Percentiles rank a stretch among this genome's conserved stretches.
These are phyloP conservation scores for Petrolisthes manimaculis DNA, from an alignment of 2,888 invertebrate species.

Conservation along the genomic window DNA sequence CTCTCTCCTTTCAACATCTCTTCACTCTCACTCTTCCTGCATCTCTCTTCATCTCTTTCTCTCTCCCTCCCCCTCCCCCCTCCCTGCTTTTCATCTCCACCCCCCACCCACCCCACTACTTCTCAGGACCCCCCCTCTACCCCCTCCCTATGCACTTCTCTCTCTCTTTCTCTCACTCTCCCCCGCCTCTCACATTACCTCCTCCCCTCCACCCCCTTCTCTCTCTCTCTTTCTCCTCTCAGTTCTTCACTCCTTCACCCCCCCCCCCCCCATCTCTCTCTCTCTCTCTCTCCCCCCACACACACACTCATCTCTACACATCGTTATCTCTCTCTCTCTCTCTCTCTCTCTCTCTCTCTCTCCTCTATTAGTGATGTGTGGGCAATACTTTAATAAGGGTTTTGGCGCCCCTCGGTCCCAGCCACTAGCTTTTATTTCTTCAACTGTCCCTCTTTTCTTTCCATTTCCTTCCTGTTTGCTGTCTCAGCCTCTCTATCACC, in stretches of 20 bases:
- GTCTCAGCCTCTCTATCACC: no score
- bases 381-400: no score
- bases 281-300: not conserved
- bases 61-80: not conserved
- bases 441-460: no score
- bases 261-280: conserved; percentile 10
- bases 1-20: not conserved
- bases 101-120: not conserved
- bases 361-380: no score
- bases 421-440: no score
- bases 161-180: no score
- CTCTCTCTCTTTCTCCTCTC: not conserved
- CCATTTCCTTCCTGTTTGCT: no score
- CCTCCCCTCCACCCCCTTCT: not conserved
- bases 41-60: not conserved
- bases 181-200: not conserved
- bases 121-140: not conserved
- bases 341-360: not conserved
- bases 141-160: no score
- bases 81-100: not conserved
- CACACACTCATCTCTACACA: not conserved
- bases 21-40: not conserved
- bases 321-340: not conserved
- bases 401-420: no score
- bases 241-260: not conserved